Evolutionary conservation across 2,888 invertebrate species (phyloP), one percentile per base, ranked within the genome.

Genomic region (Metellina segmentata): DNA sequence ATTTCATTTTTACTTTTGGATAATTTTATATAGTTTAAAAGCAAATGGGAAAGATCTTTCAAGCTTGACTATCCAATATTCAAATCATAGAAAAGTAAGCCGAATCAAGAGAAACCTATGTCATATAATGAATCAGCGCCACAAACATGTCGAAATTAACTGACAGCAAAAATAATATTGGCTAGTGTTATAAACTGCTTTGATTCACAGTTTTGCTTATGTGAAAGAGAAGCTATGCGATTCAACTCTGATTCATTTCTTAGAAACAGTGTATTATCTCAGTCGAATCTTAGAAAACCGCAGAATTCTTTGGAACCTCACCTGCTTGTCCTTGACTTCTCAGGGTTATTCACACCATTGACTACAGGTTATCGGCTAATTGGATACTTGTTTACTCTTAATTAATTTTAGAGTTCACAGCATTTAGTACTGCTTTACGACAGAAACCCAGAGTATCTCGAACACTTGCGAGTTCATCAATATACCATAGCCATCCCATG

Each of bases 271-370:
- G 11, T 61, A 61, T 61, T 61, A 61, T 61, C 61, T 61, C 61
- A 11, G 61, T 8, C 11, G 7, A 61, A 61, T 79, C 79, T 79
- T 61, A 34, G 79, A 79, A 79, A 34, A 61, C 13, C 6, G 16
- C 16, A 34, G 61, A 61, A 61, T 61, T 61, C 61, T 61, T 61
- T 13, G 20, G 20, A 34, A 34, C 16, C 19, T 34, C 34, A 61
- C 61, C 11, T 20, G 19, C 34, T 1, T 20, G 79, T 53, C 79
- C 79, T 79, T 79, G 79, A 79, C 79, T 53, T 61, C 48, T 19
- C 79, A 79, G 61, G 79, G 79, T 79, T 49, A 34, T 79, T 79
- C 79, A 79, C 79, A 79, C 53, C 79, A 53, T 34, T 61, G 79
- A 34, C 79, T 19, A 79, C 61, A 61, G 79, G 79, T 61, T 79